phyloP scores from a whole-genome alignment of 2,888 invertebrate species.

The Lithophane ornitopus region DNA sequence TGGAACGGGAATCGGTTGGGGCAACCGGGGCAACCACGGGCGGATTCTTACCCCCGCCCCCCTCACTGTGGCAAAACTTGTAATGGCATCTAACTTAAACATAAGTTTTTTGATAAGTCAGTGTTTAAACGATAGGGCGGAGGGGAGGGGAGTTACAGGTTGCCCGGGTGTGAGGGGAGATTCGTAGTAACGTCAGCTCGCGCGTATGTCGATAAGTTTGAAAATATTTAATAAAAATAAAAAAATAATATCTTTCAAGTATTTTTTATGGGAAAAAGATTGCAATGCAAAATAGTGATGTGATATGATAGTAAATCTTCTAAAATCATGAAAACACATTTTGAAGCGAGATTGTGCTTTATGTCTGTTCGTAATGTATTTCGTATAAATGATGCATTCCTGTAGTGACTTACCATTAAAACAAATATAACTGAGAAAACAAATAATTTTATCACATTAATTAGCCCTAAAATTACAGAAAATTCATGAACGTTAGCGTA shows the following conservation, averaged over 20 bases:
- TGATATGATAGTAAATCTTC: not conserved
- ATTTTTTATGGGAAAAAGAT: not conserved
- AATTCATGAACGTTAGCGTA: not conserved
- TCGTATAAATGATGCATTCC: not conserved
- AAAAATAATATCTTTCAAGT: no score
- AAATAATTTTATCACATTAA: not conserved
- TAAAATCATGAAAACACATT: not conserved
- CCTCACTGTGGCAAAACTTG: constrained; percentile 81
- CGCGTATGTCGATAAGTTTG: constrained; percentile 66
- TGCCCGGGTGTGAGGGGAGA: constrained; percentile 82
- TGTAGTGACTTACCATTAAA: not conserved
- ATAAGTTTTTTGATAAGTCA: constrained; percentile 91
- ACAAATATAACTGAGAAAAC: not conserved
- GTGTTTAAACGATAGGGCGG: constrained; percentile 88
- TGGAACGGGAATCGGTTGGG: constrained; percentile 60
- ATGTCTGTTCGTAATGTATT: not conserved
- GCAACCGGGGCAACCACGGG: constrained; percentile 65
- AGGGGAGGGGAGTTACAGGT: constrained; percentile 86
- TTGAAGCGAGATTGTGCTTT: not conserved
- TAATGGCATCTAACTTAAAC: constrained; percentile 86
- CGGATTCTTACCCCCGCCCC: constrained; percentile 57
- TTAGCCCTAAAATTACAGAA: not conserved
- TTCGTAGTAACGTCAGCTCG: constrained; percentile 72
- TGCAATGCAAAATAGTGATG: constrained; percentile 4
- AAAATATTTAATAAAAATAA: constrained; percentile 27